Conservation (phyloP, 1,140 invertebrate species). For the Lepidurus apus region DNA sequence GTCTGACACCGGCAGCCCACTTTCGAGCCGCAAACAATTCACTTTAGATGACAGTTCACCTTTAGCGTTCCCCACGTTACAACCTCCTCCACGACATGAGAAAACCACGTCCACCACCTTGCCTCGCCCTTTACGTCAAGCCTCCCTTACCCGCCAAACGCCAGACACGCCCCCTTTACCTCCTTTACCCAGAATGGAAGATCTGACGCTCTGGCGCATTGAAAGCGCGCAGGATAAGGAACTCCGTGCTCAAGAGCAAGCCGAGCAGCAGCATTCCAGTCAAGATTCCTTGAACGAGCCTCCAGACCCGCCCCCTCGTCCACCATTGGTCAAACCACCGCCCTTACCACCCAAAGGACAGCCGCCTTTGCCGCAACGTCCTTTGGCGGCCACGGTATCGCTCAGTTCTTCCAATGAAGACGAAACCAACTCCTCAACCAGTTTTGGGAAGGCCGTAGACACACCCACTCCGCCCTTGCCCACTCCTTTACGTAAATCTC, state of each 20-base stretch:
- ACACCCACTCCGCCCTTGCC: slow-evolving; percentile 39
- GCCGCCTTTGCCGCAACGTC: slow-evolving; percentile 30
- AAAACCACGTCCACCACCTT: neutral
- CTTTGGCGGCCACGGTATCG: slow-evolving; percentile 31
- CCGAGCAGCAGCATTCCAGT: slow-evolving; percentile 17
- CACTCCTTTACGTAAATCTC: slow-evolving; percentile 34
- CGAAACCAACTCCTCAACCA: slow-evolving; percentile 41
- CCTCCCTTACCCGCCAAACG: neutral
- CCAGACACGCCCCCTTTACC: slow-evolving; percentile 27
- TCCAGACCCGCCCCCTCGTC: slow-evolving; percentile 65
- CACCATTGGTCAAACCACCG: slow-evolving; percentile 62
- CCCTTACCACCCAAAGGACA: slow-evolving; percentile 78
- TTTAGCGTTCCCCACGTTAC: neutral
- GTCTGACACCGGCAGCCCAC: neutral
- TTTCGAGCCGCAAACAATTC: neutral
- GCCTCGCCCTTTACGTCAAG: neutral
- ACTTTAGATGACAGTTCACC: neutral
- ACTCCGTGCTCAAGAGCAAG: neutral
- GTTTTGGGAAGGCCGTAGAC: neutral
- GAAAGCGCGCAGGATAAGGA: slow-evolving; percentile 28
- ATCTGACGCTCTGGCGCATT: slow-evolving; percentile 22
- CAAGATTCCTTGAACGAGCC: slow-evolving; percentile 46
- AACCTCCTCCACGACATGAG: neutral
- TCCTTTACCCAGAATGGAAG: neutral
- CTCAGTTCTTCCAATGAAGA: slow-evolving; percentile 50